phyloP scores from a whole-genome alignment of 92 coral and sea anemone species.

The Galaxea fascicularis region DNA sequence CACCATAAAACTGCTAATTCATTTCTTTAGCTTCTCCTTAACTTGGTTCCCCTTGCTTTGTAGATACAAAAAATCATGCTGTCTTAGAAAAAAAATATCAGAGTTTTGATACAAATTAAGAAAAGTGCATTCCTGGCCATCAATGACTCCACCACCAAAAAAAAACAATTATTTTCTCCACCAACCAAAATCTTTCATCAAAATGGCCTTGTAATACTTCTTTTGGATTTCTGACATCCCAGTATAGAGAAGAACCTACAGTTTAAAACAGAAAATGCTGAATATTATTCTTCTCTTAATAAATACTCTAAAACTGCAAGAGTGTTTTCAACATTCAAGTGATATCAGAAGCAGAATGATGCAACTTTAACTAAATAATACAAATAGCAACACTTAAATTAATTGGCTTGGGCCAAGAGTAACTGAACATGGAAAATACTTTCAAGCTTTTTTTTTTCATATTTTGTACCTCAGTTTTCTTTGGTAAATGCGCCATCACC shows the following conservation, averaged over 20 bases:
- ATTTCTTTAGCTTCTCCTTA: no score
- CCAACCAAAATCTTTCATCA: constrained; percentile 85
- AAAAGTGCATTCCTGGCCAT: no score
- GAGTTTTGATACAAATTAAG: not conserved
- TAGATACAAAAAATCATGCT: no score
- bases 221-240: constrained; percentile 91
- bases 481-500: constrained; percentile 88
- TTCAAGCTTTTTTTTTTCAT: not conserved
- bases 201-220: constrained; percentile 93
- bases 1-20: no score
- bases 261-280: not conserved
- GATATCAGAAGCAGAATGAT: no score
- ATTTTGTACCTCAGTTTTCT: constrained; percentile 80
- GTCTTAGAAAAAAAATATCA: not conserved
- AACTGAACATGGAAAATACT: not conserved
- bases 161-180: not conserved
- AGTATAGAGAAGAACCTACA: constrained; percentile 83
- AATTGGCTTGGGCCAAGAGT: no score
- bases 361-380: no score
- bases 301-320: not conserved
- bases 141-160: no score
- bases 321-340: no score
- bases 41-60: no score
- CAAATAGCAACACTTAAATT: no score
- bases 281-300: no score